Evolutionary conservation across 2,888 invertebrate species (phyloP), one percentile per base, ranked within the genome.

Genomic region (Calameuta pallipes): DNA sequence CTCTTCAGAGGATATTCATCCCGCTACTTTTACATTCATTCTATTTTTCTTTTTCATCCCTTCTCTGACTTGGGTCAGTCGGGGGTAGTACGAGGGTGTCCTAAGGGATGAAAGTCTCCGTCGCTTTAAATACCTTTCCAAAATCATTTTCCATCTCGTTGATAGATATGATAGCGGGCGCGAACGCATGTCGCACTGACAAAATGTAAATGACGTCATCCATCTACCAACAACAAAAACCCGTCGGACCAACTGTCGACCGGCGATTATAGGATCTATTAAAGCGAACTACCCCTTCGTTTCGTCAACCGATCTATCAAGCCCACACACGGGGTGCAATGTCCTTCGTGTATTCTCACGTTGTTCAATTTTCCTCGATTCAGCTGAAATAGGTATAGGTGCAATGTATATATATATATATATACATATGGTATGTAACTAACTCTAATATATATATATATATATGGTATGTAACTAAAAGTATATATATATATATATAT

Each of bases 121-220:
- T 31, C 71, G 13, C 1, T 71, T 71, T 71, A 71, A 71, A 71
- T 34, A 23, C 56, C 23, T 56, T 9, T 23, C 9, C 56, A 23
- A 56, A 56, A 56, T 56, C 9, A 56, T 56, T 56, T 23, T 56
- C 56, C 23, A 23, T 56, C 56, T 15, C 23, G 56, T 83, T 91
- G 91, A 91, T 91, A 91, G 91, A 91, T 91, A 91, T 91, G 91
- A 91, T 91, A 91, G 89, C 89, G 84, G 83, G 56, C 84, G 84
- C 83, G 88, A 87, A 88, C 90, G 91, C 91, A 90, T 90, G 89
- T 89, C 91, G 91, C 86, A 88, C 89, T 90, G 91, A 91, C 91
- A 91, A 91, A 91, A 91, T 91, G 91, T 91, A 91, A 91, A 91
- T 91, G 91, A 88, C 90, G 86, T 86, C 87, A 91, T 91, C 91